phyloP scores from a whole-genome alignment of 2,113 vertebrate species.

The Cairina moschata region DNA sequence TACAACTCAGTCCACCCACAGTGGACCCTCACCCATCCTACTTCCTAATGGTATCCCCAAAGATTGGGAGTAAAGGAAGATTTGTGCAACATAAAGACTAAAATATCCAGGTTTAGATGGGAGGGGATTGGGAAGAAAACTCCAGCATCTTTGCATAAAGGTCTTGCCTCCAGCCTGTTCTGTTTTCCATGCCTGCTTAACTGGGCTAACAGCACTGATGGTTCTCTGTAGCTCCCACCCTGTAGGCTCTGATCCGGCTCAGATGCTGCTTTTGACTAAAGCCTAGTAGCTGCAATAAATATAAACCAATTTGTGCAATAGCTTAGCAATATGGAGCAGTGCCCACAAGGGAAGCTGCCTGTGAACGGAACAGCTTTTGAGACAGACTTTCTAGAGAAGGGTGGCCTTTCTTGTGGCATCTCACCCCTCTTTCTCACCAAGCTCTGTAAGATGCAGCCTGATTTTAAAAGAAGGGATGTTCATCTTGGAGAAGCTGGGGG shows the following conservation, averaged over 20 bases:
- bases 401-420: fast-evolving
- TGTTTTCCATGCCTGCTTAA: background rate
- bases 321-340: background rate
- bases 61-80: background rate
- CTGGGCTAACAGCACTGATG: fast-evolving
- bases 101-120: background rate
- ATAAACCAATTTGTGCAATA: background rate
- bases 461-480: background rate
- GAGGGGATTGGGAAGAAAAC: background rate
- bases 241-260: background rate
- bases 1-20: background rate
- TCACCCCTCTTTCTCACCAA: background rate
- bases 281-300: background rate
- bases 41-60: background rate
- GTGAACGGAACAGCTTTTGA: background rate
- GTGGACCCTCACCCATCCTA: background rate
- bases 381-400: background rate
- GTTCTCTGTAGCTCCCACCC: background rate
- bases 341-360: background rate
- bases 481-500: background rate
- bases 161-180: background rate
- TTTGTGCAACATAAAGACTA: background rate
- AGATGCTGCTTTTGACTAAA: background rate
- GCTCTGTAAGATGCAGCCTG: background rate
- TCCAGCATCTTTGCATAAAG: background rate